Conservation (phyloP, 2,113 vertebrate genomes). For the Mohoua ochrocephala region DNA sequence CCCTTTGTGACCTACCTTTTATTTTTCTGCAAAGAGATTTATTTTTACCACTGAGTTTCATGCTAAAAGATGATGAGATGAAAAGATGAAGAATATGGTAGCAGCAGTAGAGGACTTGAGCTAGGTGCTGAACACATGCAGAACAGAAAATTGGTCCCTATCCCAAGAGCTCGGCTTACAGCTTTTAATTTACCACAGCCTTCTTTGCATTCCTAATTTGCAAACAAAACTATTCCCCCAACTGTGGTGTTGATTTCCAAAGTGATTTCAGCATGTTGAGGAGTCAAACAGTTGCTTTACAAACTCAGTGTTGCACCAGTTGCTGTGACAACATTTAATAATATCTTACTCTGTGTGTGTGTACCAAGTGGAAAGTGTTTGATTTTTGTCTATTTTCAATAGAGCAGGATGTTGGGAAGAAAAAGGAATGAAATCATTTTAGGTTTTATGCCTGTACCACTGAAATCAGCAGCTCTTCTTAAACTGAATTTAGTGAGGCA, state of each 20-base stretch:
- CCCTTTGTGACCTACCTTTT: background rate
- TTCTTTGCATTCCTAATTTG: conserved; percentile 62
- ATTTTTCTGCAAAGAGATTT: background rate
- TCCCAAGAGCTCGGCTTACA: conserved; percentile 57
- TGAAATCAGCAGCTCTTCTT: background rate
- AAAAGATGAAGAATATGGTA: background rate
- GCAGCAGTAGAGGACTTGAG: background rate
- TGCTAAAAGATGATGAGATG: background rate
- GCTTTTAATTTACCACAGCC: conserved; percentile 57
- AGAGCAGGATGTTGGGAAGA: background rate
- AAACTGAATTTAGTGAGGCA: background rate
- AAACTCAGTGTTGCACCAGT: conserved; percentile 52
- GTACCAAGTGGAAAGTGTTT: background rate
- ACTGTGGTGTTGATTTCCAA: conserved; percentile 44
- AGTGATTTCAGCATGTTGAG: conserved; percentile 50
- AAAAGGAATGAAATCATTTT: conserved; percentile 4
- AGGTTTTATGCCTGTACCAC: background rate
- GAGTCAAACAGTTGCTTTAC: conserved; percentile 33
- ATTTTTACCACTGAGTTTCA: background rate
- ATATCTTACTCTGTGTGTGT: conserved; percentile 50
- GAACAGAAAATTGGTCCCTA: conserved; percentile 3
- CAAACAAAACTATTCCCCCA: conserved; percentile 53
- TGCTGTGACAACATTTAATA: conserved; percentile 68
- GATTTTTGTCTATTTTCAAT: conserved; percentile 37
- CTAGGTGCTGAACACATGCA: background rate